These are phyloP conservation scores for Halcyon senegalensis DNA, from an alignment of 2,113 vertebrate species.

Conservation along the genomic window DNA sequence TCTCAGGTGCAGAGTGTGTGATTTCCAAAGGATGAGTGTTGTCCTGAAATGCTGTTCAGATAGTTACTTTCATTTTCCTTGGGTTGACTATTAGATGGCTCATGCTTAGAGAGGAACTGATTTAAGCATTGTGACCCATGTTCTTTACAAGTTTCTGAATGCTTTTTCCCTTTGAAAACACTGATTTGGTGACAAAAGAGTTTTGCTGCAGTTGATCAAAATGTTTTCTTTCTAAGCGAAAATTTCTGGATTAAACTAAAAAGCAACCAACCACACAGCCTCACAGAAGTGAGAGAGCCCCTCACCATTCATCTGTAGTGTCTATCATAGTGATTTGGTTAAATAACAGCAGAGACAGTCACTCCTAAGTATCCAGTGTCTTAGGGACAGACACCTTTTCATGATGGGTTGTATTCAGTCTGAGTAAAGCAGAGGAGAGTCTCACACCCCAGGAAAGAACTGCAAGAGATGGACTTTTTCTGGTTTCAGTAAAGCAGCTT, in stretches of 20 bases:
- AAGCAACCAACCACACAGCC: background rate
- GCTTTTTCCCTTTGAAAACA: background rate
- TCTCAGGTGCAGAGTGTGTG: background rate
- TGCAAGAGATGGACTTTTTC: background rate
- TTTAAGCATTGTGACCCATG: background rate
- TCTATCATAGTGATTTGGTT: background rate
- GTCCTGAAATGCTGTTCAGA: background rate
- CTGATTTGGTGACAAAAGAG: background rate
- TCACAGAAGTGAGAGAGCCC: rapidly evolving
- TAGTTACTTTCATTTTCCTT: background rate
- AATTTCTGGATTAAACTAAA: background rate
- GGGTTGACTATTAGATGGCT: background rate
- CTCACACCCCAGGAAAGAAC: background rate
- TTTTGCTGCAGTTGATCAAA: background rate
- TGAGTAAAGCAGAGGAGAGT: background rate
- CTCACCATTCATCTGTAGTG: background rate
- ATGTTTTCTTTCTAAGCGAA: background rate
- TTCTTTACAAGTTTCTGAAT: background rate
- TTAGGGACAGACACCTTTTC: rapidly evolving
- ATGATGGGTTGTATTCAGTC: background rate
- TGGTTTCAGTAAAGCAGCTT: background rate
- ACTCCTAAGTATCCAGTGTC: background rate
- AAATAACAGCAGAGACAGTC: background rate
- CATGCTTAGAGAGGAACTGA: background rate
- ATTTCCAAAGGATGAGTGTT: background rate